Evolutionary conservation across 2,797 vertebrate genomes (phyloP).

Genomic region (Clamator glandarius): DNA sequence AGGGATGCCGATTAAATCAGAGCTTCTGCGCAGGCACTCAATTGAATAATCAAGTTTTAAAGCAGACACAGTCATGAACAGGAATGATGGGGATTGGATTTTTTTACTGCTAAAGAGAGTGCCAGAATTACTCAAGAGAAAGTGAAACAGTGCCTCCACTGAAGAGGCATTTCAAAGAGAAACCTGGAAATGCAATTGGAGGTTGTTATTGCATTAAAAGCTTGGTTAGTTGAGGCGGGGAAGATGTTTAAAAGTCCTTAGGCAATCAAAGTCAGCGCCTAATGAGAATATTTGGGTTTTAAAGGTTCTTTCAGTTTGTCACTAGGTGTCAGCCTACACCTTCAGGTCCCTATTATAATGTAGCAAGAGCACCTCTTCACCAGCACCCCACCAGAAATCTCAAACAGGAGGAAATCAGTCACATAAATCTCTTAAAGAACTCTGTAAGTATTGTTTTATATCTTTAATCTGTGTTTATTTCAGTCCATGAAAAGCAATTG

Average conservation of each 20-base stretch:
- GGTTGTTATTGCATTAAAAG: neutral
- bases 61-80: neutral
- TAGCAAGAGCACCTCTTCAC: neutral
- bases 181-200: neutral
- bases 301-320: constrained; percentile 5
- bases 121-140: neutral
- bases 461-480: constrained; percentile 37
- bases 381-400: neutral
- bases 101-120: neutral
- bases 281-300: neutral
- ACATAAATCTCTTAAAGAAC: neutral
- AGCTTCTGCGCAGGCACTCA: neutral
- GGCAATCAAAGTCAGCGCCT: neutral
- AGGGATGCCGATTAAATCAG: neutral
- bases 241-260: neutral
- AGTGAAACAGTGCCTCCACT: neutral
- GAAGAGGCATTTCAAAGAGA: neutral
- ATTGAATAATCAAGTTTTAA: constrained; percentile 23
- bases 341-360: neutral
- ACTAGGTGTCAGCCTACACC: constrained; percentile 60
- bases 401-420: neutral
- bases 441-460: neutral
- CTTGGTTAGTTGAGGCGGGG: neutral
- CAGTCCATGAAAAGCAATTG: neutral
- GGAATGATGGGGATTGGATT: neutral